These are phyloP conservation scores for Myathropa florea DNA, from an alignment of 2,888 invertebrate species.

Conservation along the genomic window DNA sequence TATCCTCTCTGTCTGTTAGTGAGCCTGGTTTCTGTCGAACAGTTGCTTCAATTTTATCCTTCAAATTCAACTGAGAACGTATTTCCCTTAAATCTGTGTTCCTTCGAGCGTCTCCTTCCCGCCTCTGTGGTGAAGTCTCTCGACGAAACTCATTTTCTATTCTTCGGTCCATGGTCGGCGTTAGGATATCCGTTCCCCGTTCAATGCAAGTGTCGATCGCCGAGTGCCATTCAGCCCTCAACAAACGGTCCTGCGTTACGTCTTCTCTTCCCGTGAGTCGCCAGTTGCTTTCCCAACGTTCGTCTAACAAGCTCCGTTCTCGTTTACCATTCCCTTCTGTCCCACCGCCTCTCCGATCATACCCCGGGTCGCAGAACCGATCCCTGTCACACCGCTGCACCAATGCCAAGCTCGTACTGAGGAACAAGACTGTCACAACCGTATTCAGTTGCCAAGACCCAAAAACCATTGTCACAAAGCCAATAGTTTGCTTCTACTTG, in stretches of 20 bases:
- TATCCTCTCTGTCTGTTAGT: no score
- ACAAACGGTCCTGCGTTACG: constrained; percentile 45
- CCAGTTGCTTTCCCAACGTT: constrained; percentile 60
- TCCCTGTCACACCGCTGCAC: constrained; percentile 53
- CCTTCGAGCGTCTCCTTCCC: background rate
- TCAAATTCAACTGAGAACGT: background rate
- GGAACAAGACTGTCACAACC: constrained; percentile 71
- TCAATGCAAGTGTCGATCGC: background rate
- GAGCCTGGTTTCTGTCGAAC: no score
- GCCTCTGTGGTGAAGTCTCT: background rate
- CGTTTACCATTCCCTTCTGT: background rate
- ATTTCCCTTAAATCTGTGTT: background rate
- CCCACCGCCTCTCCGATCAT: constrained; percentile 37
- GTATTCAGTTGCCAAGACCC: constrained; percentile 73
- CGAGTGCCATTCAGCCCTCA: constrained; percentile 66
- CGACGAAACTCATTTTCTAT: background rate
- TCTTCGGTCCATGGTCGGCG: background rate
- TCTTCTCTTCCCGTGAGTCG: constrained; percentile 65
- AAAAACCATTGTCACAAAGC: constrained; percentile 72
- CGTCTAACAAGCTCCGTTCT: background rate
- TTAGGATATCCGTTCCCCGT: background rate
- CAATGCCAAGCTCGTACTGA: constrained; percentile 71
- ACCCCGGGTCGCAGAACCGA: constrained; percentile 48
- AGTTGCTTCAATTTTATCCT: background rate
- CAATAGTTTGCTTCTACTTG: constrained; percentile 2